phyloP scores from a whole-genome alignment of 2,113 vertebrate species.

The Paramisgurnus dabryanus region DNA sequence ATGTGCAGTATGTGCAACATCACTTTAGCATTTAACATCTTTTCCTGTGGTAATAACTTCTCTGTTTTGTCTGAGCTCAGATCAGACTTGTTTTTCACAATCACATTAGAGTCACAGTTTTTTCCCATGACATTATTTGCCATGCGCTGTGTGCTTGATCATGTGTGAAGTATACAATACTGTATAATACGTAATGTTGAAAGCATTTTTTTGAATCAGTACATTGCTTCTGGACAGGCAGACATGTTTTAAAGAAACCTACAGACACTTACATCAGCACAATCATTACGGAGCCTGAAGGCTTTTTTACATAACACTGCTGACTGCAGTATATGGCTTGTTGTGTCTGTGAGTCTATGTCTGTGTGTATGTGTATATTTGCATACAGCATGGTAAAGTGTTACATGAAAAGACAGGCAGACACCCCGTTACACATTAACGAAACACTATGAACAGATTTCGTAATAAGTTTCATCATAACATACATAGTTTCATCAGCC shows the following conservation, averaged over 20 bases:
- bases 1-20: neutral
- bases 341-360: neutral
- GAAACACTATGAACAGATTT: neutral
- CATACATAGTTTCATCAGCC: neutral
- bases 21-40: neutral
- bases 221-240: neutral
- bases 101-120: neutral
- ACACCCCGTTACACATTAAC: neutral
- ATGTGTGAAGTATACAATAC: neutral
- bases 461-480: conserved; percentile 2
- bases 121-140: no score
- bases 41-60: neutral
- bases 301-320: neutral
- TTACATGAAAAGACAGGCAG: neutral
- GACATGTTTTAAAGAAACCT: neutral
- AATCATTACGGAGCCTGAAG: neutral
- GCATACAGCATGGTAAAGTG: neutral
- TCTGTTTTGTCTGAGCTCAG: neutral
- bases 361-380: neutral
- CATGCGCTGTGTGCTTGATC: neutral
- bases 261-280: conserved; percentile 26
- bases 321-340: neutral
- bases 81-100: neutral
- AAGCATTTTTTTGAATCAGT: neutral
- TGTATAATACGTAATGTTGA: neutral